phyloP scores from a whole-genome alignment of 2,888 invertebrate genomes.

The Drosophila borealis region DNA sequence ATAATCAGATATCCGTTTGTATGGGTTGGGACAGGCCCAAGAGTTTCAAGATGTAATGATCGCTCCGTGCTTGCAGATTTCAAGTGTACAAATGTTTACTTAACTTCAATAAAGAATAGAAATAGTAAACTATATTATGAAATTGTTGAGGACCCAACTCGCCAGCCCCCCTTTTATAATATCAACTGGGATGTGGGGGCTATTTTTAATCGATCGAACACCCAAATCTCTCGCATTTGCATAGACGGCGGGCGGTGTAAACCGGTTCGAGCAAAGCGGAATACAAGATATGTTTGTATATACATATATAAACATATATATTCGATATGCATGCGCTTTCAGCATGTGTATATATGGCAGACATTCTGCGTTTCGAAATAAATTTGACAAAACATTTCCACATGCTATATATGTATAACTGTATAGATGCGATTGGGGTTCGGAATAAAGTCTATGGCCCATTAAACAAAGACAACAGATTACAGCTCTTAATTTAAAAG shows the following conservation, averaged over 20 bases:
- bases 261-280: conserved; percentile 49
- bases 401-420: conserved; percentile 1
- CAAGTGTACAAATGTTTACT: too few relatives aligned
- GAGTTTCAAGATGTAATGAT: too few relatives aligned
- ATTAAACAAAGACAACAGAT: conserved; percentile 4
- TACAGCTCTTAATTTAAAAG: conserved; percentile 2
- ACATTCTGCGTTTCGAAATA: conserved; percentile 62
- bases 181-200: conserved; percentile 10
- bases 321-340: conserved; percentile 11
- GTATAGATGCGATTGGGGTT: not conserved
- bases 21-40: too few relatives aligned
- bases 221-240: conserved; percentile 25
- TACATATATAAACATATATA: conserved; percentile 5
- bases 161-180: not conserved
- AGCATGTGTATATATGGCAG: conserved; percentile 28
- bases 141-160: not conserved
- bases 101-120: too few relatives aligned
- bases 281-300: conserved; percentile 18
- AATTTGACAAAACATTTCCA: conserved; percentile 48
- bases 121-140: not conserved
- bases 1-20: too few relatives aligned
- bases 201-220: conserved; percentile 52
- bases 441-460: not conserved
- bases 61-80: too few relatives aligned
- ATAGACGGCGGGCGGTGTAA: conserved; percentile 35